phyloP scores from a whole-genome alignment of 2,113 vertebrate species.

The Hypanus sabinus region DNA sequence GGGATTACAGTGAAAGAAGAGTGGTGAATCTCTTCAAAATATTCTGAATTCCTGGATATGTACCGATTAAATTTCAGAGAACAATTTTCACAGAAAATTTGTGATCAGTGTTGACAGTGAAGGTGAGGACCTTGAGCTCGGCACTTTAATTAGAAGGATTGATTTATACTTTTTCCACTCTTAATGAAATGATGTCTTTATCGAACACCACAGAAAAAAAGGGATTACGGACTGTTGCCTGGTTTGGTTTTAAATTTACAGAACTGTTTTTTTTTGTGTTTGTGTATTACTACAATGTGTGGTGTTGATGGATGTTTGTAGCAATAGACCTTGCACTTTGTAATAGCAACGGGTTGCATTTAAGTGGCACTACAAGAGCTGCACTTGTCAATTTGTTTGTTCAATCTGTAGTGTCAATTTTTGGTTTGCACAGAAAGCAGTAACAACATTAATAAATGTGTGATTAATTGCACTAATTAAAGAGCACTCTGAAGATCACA shows the following conservation, averaged over 20 bases:
- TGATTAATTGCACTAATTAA: conserved; percentile 30
- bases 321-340: not conserved
- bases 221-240: not conserved
- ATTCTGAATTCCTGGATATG: not conserved
- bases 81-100: not conserved
- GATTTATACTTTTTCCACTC: not conserved
- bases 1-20: too few species aligned
- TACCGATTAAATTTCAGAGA: not conserved
- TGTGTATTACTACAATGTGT: not conserved
- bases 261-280: not conserved
- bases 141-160: not conserved
- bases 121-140: not conserved
- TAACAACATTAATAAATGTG: conserved; percentile 26
- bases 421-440: not conserved
- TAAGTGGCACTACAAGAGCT: conserved; percentile 9
- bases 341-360: not conserved
- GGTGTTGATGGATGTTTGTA: not conserved
- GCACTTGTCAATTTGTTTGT: not conserved
- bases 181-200: not conserved
- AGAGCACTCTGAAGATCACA: not conserved
- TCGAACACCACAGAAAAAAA: not conserved
- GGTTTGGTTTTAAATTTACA: not conserved
- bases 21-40: not conserved
- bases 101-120: not conserved
- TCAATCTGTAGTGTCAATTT: conserved; percentile 20